Base-by-base conservation (phyloP, 2,888 invertebrate genomes). In the Cantharis lateralis region DNA sequence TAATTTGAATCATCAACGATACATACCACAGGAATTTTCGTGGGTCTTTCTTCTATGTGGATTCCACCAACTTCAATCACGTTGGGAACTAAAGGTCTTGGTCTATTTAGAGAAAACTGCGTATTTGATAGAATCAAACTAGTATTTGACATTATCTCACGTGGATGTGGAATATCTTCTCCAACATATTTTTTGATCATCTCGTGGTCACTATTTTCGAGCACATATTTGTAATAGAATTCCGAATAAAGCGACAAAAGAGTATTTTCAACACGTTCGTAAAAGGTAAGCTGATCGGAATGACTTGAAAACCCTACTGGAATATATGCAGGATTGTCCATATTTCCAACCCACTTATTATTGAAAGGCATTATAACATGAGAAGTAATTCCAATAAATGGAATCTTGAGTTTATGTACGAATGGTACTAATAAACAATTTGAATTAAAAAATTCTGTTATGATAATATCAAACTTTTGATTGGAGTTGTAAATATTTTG, bases 361-460 rank as follows among this genome's bases (percentile, higher is more conserved):
- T 87, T 83, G 87, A 88, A 89, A 0, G 90, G 89, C 79, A 90
- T 82, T 75, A 90, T 68, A 3, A 87, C 87, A 78, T 89, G 89
- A 0, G 91, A 89, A 1, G 89, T 88, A 74, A 91, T 84, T 1
- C 89, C 90, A 71, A 91, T 90, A 69, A 89, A 88, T 1, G 91
- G 91, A 0, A 91, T 78, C 61, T 90, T 86, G 10, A 93, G 89
- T 81, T 92, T 91, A 82, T 93, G 89, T 0, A 91, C 92, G 28
- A 95, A 85, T 1, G 76, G 74, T 10, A 1, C 93, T 80, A 94
- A 87, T 84, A 92, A 91, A 84, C 95, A 94, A 83, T 95, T 93
- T 70, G 91, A 91, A 80, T 93, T 93, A 84, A 95, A 95, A 74
- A 91, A 91, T 87, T 95, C 95, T 71, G 92, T 88, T 0, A 95